Percentiles rank a stretch among this genome's conserved stretches.
Evolutionary conservation across 2,888 invertebrate genomes (phyloP).

Genomic region (Sceliomorpha sp.): DNA sequence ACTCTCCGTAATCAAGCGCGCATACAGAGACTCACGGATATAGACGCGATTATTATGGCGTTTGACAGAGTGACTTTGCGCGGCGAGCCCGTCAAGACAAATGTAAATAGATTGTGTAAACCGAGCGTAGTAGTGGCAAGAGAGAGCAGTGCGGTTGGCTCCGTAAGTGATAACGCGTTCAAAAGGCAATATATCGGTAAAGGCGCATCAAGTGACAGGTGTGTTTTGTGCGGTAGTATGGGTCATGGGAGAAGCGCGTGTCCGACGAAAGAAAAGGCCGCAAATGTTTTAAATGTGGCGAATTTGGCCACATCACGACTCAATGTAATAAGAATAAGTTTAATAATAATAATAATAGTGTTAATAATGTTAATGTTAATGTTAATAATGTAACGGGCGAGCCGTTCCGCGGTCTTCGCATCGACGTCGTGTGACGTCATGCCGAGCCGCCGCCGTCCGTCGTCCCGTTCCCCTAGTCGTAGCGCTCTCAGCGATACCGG

Average conservation of each 20-base stretch:
- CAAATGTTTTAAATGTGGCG: background rate
- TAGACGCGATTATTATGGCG: too few relatives aligned
- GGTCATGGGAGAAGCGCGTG: background rate
- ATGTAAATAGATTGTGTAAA: slow-evolving; percentile 3
- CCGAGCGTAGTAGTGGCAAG: background rate
- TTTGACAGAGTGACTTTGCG: too few relatives aligned
- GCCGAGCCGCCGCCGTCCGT: too few relatives aligned
- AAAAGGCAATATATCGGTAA: slow-evolving; percentile 1
- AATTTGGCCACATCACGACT: slow-evolving; percentile 1
- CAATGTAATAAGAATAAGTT: background rate
- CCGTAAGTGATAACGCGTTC: background rate
- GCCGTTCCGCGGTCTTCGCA: too few relatives aligned
- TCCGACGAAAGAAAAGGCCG: background rate
- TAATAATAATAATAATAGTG: too few relatives aligned
- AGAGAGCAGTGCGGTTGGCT: background rate
- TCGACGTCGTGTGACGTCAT: too few relatives aligned
- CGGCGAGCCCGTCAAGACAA: background rate
- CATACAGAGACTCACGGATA: background rate
- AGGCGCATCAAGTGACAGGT: too few relatives aligned
- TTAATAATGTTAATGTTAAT: too few relatives aligned
- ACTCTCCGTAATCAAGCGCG: background rate
- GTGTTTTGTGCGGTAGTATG: too few relatives aligned
- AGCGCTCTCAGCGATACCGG: too few relatives aligned
- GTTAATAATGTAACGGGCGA: too few relatives aligned
- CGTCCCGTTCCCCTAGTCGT: too few relatives aligned